A percentile compares a stretch with the other conserved stretches of the same genome.
Conservation (phyloP, 2,797 vertebrate genomes). For the Cynodonichthys magdalenae region DNA sequence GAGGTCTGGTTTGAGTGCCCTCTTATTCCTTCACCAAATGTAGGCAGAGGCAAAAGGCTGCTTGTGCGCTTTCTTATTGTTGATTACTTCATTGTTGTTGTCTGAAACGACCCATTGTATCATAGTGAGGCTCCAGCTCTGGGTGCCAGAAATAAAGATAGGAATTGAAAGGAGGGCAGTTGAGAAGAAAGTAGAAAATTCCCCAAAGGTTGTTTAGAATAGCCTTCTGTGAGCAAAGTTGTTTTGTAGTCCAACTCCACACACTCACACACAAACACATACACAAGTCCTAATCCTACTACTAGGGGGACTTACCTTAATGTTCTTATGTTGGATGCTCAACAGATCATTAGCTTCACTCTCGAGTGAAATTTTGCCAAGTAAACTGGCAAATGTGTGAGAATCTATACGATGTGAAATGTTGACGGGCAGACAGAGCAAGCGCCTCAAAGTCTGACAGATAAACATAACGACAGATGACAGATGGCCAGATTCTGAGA, state of each 20-base stretch:
- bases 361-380: constrained; percentile 24
- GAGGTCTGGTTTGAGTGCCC: constrained; percentile 10
- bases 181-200: constrained; percentile 65
- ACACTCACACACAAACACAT: constrained; percentile 1
- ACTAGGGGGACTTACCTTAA: constrained; percentile 43
- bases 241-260: constrained; percentile 31
- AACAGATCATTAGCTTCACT: constrained; percentile 40
- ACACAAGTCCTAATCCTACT: constrained; percentile 37
- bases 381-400: constrained; percentile 18
- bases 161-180: constrained; percentile 58
- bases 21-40: constrained; percentile 28
- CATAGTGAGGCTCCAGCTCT: constrained; percentile 27
- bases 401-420: constrained; percentile 29
- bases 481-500: constrained; percentile 63
- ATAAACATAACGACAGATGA: constrained; percentile 60
- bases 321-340: constrained; percentile 46
- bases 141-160: constrained; percentile 56
- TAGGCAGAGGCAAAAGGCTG: constrained; percentile 21
- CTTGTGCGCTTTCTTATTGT: constrained; percentile 49
- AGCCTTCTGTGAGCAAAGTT: constrained; percentile 50
- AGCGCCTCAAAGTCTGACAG: constrained; percentile 43
- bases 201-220: constrained; percentile 61
- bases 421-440: constrained; percentile 35
- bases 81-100: constrained; percentile 53
- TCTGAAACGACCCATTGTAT: constrained; percentile 63